phyloP scores from a whole-genome alignment of 2,113 vertebrate genomes.

The Dipodomys spectabilis region DNA sequence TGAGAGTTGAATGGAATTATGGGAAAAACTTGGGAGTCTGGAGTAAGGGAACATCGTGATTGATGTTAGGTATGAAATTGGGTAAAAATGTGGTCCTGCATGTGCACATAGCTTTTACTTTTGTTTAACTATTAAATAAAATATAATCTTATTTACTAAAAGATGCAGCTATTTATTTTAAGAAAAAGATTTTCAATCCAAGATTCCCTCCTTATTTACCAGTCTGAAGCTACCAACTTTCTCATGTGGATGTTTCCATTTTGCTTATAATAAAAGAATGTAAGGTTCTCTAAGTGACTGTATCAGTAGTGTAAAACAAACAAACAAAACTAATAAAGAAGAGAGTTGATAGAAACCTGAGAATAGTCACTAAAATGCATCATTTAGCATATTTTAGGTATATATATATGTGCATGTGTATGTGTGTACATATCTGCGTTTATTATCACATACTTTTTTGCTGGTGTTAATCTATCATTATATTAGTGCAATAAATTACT shows the following conservation, averaged over 20 bases:
- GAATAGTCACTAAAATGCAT: background rate
- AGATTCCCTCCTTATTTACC: background rate
- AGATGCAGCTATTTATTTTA: background rate
- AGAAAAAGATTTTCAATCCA: background rate
- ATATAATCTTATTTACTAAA: background rate
- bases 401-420: fast-evolving
- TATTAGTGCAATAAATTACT: background rate
- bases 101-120: background rate
- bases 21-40: background rate
- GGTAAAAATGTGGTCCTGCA: background rate
- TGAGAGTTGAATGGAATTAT: background rate
- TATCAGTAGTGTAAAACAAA: too few species aligned
- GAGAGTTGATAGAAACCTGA: background rate
- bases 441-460: too few species aligned
- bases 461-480: background rate
- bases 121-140: background rate
- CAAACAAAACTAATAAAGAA: background rate
- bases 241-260: background rate
- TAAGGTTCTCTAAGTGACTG: background rate
- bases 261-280: background rate
- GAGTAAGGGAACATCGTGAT: background rate
- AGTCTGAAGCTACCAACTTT: background rate
- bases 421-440: too few species aligned
- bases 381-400: background rate
- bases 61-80: background rate